Base-by-base conservation (phyloP, 2,797 vertebrate genomes). In the Neosalanx taihuensis region DNA sequence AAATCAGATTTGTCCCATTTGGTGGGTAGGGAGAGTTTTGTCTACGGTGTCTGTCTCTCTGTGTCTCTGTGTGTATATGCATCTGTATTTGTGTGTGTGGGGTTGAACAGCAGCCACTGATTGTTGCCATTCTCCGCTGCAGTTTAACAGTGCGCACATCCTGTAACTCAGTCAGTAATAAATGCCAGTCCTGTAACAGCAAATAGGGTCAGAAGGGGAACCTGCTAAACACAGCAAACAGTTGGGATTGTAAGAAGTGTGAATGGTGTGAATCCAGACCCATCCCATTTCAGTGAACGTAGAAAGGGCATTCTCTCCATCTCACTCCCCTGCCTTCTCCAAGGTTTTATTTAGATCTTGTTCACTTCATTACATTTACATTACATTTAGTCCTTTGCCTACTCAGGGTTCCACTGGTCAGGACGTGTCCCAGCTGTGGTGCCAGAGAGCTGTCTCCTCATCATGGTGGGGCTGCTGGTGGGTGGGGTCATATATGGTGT, bases 391-490 rank as follows among this genome's bases (percentile, higher is more conserved):
- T 56, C 37, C 56, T 29, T 80, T 26, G 53, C 7, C 84, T 26
- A n/a, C 51, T 13, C 82, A 90, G 93, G 90, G 4, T 95, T 95
- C 86, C 92, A 95, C 20, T 91, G 94, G 41, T 92, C 91, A 6
- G 92, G 92, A 77, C 93, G 91, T 20, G 88, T 95, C 64, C 90
- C 93, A 12, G 90, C 92, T 0, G 90, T 95, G 0, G 89, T 95
- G 60, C 93, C 94, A 0, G 94, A 96, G 76, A 95, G 92, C 87
- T 95, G 92, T 6, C 83, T 96, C 29, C 78, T 96, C 82, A 94
- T 96, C 73, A 94, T 95, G 76, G 88, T 95, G 33, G 94, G 93
- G 6, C 91, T 96, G 46, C 90, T 95, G 75, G 92, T 94, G 76
- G 93, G 93, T 64, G 93, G 93, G 33, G 91, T 94, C 72, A 94